Evolutionary conservation across 2,797 vertebrate genomes (phyloP).

Genomic region (Dromococcyx pavoninus): DNA sequence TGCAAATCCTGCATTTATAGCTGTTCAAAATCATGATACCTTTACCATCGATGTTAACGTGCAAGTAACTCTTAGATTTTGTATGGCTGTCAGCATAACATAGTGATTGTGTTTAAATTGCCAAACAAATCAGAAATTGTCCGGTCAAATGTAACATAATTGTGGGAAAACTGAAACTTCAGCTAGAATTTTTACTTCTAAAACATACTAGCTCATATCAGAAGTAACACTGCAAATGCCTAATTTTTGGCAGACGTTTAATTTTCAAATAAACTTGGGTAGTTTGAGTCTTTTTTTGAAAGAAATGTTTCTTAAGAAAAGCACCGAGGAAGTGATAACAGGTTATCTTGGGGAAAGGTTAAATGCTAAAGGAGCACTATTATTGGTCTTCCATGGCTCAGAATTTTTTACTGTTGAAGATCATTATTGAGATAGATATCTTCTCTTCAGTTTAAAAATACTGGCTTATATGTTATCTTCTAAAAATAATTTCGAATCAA

Average conservation of each 20-base stretch:
- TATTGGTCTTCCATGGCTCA: background rate
- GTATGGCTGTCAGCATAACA: background rate
- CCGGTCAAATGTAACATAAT: background rate
- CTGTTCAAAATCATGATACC: conserved; percentile 25
- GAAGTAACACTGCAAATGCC: background rate
- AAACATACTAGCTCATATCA: background rate
- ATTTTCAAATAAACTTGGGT: conserved; percentile 1
- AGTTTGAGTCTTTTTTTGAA: background rate
- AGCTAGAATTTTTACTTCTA: conserved; percentile 42
- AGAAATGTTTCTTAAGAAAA: background rate
- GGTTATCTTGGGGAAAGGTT: background rate
- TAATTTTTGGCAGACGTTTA: background rate
- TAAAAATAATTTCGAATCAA: background rate
- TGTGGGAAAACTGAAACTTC: background rate
- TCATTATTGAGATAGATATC: background rate
- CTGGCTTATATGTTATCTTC: conserved; percentile 35
- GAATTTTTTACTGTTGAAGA: background rate
- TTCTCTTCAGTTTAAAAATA: conserved; percentile 3
- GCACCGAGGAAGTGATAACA: background rate
- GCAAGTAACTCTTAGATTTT: background rate
- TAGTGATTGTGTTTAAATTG: background rate
- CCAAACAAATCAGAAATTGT: background rate
- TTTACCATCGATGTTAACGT: conserved; percentile 48
- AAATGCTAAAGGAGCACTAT: background rate
- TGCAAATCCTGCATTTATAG: conserved; percentile 38